phyloP scores from a whole-genome alignment of 2,797 vertebrate genomes.

The Hipposideros larvatus region DNA sequence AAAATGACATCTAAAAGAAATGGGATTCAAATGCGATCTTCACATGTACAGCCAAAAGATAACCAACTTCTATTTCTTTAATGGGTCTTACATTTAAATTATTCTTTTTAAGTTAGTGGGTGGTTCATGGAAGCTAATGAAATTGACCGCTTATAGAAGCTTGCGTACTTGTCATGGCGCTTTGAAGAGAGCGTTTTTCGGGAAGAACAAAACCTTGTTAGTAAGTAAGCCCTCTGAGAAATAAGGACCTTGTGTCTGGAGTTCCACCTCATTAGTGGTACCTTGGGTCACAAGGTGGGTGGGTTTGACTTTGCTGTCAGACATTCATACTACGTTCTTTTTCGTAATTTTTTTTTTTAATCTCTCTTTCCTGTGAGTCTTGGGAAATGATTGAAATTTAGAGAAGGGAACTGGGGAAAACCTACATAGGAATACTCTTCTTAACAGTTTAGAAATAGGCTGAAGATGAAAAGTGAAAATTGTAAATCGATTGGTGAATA shows the following conservation, averaged over 20 bases:
- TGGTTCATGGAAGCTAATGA: neutral
- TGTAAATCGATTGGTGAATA: neutral
- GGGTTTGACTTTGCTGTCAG: neutral
- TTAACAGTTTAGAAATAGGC: neutral
- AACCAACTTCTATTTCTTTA: neutral
- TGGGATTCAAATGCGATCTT: neutral
- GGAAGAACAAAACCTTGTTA: neutral
- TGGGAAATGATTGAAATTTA: conserved; percentile 16
- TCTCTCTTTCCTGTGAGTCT: neutral
- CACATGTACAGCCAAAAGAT: neutral
- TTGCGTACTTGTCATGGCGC: neutral
- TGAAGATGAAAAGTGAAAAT: conserved; percentile 28
- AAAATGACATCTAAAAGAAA: neutral
- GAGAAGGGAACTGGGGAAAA: neutral
- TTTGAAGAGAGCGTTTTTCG: conserved; percentile 46
- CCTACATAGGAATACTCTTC: neutral
- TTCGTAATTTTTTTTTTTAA: neutral
- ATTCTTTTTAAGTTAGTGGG: neutral
- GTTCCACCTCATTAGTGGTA: neutral
- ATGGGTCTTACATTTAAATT: neutral
- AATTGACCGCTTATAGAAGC: neutral
- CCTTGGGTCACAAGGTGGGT: neutral
- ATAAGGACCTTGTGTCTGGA: neutral
- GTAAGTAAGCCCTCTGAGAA: neutral
- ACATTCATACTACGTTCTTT: neutral